Evolutionary conservation across 2,888 invertebrate species (phyloP).

Genomic region (Flexamia atlantica): DNA sequence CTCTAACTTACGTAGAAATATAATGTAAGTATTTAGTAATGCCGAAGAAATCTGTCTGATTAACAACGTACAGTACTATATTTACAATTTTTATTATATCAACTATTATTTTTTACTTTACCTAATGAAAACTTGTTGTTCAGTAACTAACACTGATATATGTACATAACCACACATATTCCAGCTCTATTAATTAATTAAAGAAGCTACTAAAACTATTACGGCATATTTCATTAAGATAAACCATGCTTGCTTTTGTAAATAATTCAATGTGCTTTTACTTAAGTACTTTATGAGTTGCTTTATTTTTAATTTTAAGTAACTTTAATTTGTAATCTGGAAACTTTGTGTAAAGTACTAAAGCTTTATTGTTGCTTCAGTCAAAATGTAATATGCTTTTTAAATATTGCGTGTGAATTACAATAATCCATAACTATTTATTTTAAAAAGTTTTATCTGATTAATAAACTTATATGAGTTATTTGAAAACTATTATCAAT

Average conservation of each 20-base stretch:
- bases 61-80: no score
- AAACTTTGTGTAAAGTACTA: no score
- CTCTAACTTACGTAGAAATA: no score
- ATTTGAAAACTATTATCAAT: no score
- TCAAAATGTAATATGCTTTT: background rate
- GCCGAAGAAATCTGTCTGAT: no score
- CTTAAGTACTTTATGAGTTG: background rate
- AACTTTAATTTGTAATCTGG: background rate
- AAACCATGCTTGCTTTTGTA: conserved; percentile 49
- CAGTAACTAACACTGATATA: background rate
- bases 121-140: no score
- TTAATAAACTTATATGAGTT: no score
- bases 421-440: background rate
- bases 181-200: background rate
- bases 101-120: no score
- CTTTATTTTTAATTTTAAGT: background rate
- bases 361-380: no score
- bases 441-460: background rate
- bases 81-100: no score
- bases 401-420: background rate
- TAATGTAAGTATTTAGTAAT: no score
- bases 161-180: background rate
- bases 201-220: background rate
- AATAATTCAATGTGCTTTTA: conserved; percentile 10
- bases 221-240: background rate